A percentile compares a stretch with the other conserved stretches of the same genome.
Evolutionary conservation across 1,140 invertebrate genomes (phyloP).

Genomic region (Lethrus apterus): DNA sequence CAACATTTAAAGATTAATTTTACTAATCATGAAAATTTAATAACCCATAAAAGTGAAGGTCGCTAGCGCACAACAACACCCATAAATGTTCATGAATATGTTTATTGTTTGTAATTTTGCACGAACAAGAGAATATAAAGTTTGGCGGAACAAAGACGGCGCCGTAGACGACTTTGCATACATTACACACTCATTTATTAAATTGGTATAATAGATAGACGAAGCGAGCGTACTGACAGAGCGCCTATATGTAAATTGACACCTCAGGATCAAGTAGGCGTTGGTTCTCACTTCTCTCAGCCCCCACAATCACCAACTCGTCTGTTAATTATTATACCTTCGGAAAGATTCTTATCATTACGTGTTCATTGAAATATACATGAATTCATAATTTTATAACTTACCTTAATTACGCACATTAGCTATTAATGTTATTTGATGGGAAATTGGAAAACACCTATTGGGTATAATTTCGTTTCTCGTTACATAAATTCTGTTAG

Average conservation of each 20-base stretch:
- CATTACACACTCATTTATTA: conserved; percentile 11
- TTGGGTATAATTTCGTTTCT: no score
- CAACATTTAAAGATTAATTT: no score
- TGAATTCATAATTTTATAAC: not conserved
- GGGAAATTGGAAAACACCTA: not conserved
- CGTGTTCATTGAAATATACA: not conserved
- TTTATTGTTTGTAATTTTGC: no score
- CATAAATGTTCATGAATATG: no score
- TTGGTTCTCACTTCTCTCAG: not conserved
- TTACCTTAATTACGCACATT: conserved; percentile 1
- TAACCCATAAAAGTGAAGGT: no score
- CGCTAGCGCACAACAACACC: no score
- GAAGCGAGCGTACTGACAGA: conserved; percentile 2
- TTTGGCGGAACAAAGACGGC: no score
- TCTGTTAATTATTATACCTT: conserved; percentile 8
- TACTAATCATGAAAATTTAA: no score
- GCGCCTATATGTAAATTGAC: conserved; percentile 12
- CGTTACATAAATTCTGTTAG: no score
- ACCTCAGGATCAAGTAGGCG: conserved; percentile 8
- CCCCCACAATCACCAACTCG: not conserved
- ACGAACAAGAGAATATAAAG: no score
- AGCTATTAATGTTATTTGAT: not conserved
- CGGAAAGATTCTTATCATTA: not conserved
- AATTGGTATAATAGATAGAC: conserved; percentile 9
- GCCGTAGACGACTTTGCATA: conserved; percentile 10